Conservation (phyloP, 2,888 invertebrate species). For the Rhogogaster chlorosoma region DNA sequence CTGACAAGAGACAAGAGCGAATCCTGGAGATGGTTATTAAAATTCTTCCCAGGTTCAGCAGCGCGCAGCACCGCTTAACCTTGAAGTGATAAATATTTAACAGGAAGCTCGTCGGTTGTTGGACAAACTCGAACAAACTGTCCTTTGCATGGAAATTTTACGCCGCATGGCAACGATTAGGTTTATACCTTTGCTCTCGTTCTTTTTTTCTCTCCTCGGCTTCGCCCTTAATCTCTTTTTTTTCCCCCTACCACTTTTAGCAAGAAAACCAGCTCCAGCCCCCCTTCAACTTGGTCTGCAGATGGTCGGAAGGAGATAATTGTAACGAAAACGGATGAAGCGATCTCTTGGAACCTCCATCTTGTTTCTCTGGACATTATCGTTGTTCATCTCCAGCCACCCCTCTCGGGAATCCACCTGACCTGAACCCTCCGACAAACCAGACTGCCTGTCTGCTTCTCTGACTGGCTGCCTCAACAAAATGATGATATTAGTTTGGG, state of each 20-base stretch:
- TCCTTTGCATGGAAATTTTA: conserved; percentile 43
- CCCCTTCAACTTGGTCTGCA: not conserved
- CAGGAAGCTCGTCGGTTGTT: conserved; percentile 10
- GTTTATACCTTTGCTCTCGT: not conserved
- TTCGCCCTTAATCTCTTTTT: conserved; percentile 2
- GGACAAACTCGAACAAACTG: conserved; percentile 31
- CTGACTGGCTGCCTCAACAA: not conserved
- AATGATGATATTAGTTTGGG: conserved; percentile 40
- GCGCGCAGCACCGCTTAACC: not conserved
- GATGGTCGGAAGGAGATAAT: conserved; percentile 35
- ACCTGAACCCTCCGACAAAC: not conserved
- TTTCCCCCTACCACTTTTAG: not conserved
- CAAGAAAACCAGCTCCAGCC: conserved; percentile 1
- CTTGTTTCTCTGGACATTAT: conserved; percentile 41
- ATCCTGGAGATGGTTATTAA: not conserved
- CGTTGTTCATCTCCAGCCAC: conserved; percentile 36
- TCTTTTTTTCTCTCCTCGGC: not conserved
- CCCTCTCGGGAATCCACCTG: conserved; percentile 27
- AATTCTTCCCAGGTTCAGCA: not conserved
- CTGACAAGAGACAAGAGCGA: not conserved
- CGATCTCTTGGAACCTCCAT: conserved; percentile 36
- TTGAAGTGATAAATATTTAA: conserved; percentile 30
- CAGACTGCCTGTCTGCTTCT: not conserved
- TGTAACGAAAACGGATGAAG: conserved; percentile 45
- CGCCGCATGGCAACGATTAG: conserved; percentile 26